A percentile compares a stretch with the other conserved stretches of the same genome.
phyloP scores from a whole-genome alignment of 2,113 vertebrate species.

The Serinus canaria region DNA sequence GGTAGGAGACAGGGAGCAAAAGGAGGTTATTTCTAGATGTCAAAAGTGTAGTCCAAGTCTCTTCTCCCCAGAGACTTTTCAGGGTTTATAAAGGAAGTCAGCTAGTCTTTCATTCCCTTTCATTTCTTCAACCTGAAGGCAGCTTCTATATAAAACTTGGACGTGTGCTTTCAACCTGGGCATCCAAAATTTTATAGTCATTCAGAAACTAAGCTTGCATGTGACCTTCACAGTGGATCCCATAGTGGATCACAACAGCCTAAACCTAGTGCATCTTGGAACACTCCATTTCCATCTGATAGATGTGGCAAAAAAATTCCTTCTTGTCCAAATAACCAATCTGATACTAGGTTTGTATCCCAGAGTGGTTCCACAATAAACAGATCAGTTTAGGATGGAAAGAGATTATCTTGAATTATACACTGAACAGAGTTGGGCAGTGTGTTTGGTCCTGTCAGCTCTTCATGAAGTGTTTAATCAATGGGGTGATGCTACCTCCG shows the following conservation, averaged over 20 bases:
- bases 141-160: not conserved
- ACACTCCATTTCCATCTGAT: not conserved
- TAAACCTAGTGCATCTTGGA: not conserved
- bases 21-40: constrained; percentile 18
- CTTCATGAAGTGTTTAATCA: not conserved
- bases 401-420: not conserved
- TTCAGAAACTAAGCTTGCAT: not conserved
- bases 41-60: not conserved
- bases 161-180: not conserved
- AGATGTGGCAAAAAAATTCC: not conserved
- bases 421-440: not conserved
- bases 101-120: not conserved
- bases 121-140: not conserved
- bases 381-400: not conserved
- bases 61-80: not conserved
- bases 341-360: not conserved
- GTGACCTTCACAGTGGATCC: not conserved
- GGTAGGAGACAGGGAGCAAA: not conserved
- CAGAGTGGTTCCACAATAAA: not conserved
- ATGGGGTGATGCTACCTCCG: not conserved
- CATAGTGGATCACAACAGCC: not conserved
- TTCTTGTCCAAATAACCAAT: not conserved
- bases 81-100: not conserved
- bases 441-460: not conserved
- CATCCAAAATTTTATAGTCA: not conserved